phyloP scores from a whole-genome alignment of 2,888 invertebrate genomes.

The Parnassius mnemosyne region DNA sequence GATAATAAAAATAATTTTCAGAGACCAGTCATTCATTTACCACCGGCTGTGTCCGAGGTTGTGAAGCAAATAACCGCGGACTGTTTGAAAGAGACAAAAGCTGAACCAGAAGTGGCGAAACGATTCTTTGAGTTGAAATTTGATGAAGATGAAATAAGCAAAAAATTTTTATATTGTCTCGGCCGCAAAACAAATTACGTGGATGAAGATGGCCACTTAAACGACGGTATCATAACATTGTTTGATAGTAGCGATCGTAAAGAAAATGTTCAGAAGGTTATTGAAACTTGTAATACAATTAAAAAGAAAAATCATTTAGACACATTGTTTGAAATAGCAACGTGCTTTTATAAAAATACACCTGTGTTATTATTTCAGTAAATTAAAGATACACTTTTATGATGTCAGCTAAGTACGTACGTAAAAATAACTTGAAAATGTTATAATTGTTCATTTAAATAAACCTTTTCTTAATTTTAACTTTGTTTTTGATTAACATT shows the following conservation, averaged over 20 bases:
- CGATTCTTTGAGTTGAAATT: constrained; percentile 22
- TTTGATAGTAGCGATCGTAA: constrained; percentile 12
- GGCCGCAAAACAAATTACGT: constrained; percentile 16
- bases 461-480: too few species aligned
- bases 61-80: constrained; percentile 3
- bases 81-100: constrained; percentile 16
- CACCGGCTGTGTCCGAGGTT: background rate
- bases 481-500: too few species aligned
- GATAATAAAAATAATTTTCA: background rate
- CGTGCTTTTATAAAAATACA: constrained; percentile 23
- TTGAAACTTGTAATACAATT: constrained; percentile 15
- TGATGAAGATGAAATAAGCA: constrained; percentile 3
- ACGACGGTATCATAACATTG: constrained; percentile 9
- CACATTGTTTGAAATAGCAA: constrained; percentile 10
- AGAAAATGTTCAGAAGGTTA: constrained; percentile 9
- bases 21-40: background rate
- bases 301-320: constrained; percentile 14
- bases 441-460: too few species aligned
- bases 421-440: too few species aligned
- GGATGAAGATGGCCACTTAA: constrained; percentile 20
- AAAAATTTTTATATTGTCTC: constrained; percentile 17
- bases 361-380: constrained; percentile 9
- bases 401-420: too few species aligned
- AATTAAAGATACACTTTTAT: background rate
- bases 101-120: constrained; percentile 14